A percentile compares a stretch with the other conserved stretches of the same genome.
phyloP scores from a whole-genome alignment of 2,888 invertebrate genomes.

The Andrena bicolor region DNA sequence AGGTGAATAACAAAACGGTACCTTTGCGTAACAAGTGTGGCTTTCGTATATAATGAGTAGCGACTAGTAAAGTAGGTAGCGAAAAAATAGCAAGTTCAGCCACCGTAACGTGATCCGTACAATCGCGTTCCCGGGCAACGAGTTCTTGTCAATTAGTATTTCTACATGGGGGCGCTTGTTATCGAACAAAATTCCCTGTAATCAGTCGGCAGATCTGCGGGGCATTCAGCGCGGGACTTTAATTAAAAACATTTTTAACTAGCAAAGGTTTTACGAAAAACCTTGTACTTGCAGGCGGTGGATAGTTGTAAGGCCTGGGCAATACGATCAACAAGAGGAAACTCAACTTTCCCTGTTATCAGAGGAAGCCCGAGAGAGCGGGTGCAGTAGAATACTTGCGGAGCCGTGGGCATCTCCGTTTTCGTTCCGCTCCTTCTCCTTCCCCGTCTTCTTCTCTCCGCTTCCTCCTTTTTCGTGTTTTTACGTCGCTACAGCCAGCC shows the following conservation, averaged over 20 bases:
- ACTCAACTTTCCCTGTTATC: slow-evolving; percentile 65
- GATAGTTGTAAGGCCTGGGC: slow-evolving; percentile 12
- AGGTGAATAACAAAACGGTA: not conserved
- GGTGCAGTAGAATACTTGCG: slow-evolving; percentile 39
- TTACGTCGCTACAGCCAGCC: slow-evolving; percentile 11
- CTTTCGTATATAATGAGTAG: not conserved
- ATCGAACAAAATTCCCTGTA: slow-evolving; percentile 19
- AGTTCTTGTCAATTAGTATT: slow-evolving; percentile 24
- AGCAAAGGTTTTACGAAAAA: slow-evolving; percentile 21
- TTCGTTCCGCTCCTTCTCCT: slow-evolving; percentile 4
- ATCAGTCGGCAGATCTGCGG: slow-evolving; percentile 1
- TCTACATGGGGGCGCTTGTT: slow-evolving; percentile 3
- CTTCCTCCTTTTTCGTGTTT: not conserved
- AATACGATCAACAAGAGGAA: slow-evolving; percentile 43
- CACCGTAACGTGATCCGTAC: not conserved
- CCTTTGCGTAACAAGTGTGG: not conserved
- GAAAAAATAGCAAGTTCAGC: not conserved
- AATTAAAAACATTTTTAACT: slow-evolving; percentile 55
- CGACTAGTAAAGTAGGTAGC: not conserved
- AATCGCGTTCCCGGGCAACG: not conserved
- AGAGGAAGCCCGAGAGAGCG: slow-evolving; percentile 43
- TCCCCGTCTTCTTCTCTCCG: not conserved
- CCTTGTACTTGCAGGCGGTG: not conserved
- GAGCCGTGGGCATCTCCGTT: slow-evolving; percentile 39
- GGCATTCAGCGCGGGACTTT: slow-evolving; percentile 19